Conservation (phyloP, 53 echinoderm and acorn worm species). For the Mesocentrotus franciscanus region DNA sequence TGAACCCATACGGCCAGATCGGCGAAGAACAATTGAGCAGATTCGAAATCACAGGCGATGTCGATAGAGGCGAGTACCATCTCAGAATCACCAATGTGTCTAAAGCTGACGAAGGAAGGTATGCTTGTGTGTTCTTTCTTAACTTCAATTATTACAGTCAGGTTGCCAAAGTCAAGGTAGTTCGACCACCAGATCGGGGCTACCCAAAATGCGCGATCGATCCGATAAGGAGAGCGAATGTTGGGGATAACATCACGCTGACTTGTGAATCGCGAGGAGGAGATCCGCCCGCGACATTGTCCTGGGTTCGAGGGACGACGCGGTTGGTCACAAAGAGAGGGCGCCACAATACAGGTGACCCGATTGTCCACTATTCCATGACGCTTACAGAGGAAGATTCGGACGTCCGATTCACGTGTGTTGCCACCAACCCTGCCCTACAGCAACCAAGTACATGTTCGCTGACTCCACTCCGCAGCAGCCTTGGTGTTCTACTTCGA, state of each 20-base stretch:
- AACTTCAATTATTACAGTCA: constrained; percentile 74
- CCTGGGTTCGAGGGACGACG: constrained; percentile 78
- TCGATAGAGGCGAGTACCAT: constrained; percentile 77
- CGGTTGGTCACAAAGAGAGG: constrained; percentile 62
- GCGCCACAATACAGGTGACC: constrained; percentile 52
- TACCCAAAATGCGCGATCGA: constrained; percentile 77
- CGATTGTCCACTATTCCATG: constrained; percentile 65
- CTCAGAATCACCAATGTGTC: constrained; percentile 72
- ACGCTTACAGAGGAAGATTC: constrained; percentile 76
- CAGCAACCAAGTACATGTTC: constrained; percentile 80
- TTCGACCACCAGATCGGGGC: constrained; percentile 77
- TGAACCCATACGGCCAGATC: constrained; percentile 74
- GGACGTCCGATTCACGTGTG: constrained; percentile 80
- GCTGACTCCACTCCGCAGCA: constrained; percentile 80
- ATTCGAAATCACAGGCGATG: constrained; percentile 73
- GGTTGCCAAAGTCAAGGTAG: constrained; percentile 72
- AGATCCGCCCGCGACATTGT: constrained; percentile 84
- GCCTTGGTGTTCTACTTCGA: constrained; percentile 73
- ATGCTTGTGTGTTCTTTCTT: constrained; percentile 75
- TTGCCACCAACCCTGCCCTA: constrained; percentile 78
- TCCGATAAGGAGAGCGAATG: constrained; percentile 63
- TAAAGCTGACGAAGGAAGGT: constrained; percentile 72
- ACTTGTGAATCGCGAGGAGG: constrained; percentile 91
- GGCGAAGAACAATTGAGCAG: constrained; percentile 51
- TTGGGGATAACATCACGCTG: constrained; percentile 87